Evolutionary conservation across 2,888 invertebrate species (phyloP), one percentile per base, ranked within the genome.

Genomic region (Nezara viridula): DNA sequence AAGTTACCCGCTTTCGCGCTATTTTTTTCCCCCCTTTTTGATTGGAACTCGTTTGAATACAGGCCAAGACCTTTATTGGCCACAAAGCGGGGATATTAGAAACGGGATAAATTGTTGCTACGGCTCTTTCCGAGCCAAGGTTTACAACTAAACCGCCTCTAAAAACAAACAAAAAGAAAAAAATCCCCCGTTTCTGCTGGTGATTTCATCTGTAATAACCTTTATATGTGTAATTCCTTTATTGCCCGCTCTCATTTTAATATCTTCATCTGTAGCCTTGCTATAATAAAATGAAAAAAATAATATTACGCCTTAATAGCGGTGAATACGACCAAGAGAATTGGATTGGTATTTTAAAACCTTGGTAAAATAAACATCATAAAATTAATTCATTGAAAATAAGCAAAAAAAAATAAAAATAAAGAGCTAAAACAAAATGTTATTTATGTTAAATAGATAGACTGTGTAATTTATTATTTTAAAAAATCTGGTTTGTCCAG

Each of bases 61-160:
- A 88, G 73, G 60, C 88, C 88, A 88, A 88, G 88, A 88, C 88
- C 88, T 88, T 88, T 88, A 88, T 88, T 88, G 88, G 88, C 66
- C 88, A 27, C 47, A 60, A 73, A 88, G 73, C 47, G 40, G 50
- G 47, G 60, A 24, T 55, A 86, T 86, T 81, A 81, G 81, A 44
- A 81, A n/a, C 81, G 81, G 81, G 81, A 81, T 81, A 81, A 81
- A 81, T 81, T 81, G 81, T 81, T 81, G 44, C 81, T 21, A n/a
- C 5, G n/a, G 12, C n/a, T 44, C 44, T 81, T 16, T 16, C 81
- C 44, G 5, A 24, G 44, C 44, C 81, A 40, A 81, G n/a, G 44
- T 47, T 81, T 47, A 81, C 81, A 81, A 81, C 81, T 81, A 81
- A 81, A 81, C 44, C 81, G 44, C 12, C 44, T 81, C 81, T 47